Evolutionary conservation across 2,797 vertebrate genomes (phyloP).

Genomic region (Lagothrix lagotricha): DNA sequence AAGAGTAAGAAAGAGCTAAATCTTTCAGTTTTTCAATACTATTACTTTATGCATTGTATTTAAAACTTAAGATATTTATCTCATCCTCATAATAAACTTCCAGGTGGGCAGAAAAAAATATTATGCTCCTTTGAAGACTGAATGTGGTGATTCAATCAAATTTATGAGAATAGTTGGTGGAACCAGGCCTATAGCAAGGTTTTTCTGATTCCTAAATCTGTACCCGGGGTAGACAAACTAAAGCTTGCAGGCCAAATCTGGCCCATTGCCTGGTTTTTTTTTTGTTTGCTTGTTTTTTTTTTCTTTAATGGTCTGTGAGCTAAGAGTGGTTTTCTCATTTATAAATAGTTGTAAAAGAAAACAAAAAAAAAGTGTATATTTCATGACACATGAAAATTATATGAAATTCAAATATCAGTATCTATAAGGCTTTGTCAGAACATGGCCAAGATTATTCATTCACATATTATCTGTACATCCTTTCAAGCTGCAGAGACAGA

Average conservation of each 20-base stretch:
- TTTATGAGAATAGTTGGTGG: neutral
- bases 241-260: neutral
- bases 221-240: neutral
- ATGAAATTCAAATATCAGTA: neutral
- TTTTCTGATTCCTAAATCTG: neutral
- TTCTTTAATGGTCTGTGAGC: neutral
- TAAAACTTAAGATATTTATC: neutral
- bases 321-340: constrained; percentile 15
- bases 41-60: neutral
- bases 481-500: neutral
- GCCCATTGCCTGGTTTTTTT: neutral
- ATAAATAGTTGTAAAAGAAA: neutral
- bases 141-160: neutral
- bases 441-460: neutral
- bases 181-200: neutral
- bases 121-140: neutral
- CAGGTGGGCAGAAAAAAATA: neutral
- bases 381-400: neutral
- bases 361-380: neutral
- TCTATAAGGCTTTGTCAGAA: neutral
- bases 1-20: neutral
- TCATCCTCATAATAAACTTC: neutral
- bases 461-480: neutral
- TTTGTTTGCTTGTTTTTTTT: no score
- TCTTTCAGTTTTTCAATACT: neutral